A percentile compares a stretch with the other conserved stretches of the same genome.
Evolutionary conservation across 2,888 invertebrate genomes (phyloP).

Genomic region (Lomographa bimaculata): DNA sequence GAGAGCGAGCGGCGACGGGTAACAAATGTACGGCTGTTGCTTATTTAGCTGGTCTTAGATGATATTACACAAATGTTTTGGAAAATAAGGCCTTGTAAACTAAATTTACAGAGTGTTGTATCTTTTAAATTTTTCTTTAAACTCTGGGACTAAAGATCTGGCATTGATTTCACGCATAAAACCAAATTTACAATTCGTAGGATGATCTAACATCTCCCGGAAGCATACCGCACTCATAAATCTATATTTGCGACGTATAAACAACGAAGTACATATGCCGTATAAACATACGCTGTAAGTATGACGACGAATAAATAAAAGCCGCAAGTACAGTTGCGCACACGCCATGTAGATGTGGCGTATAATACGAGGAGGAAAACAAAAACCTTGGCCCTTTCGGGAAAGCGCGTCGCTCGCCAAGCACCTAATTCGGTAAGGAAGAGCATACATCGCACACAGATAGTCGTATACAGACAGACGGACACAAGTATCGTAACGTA

Average conservation of each 20-base stretch:
- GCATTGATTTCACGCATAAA: conserved; percentile 11
- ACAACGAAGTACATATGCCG: conserved; percentile 7
- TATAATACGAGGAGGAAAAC: conserved; percentile 15
- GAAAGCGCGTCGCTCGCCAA: conserved; percentile 34
- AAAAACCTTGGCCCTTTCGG: conserved; percentile 35
- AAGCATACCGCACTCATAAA: conserved; percentile 21
- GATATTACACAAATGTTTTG: too few species aligned
- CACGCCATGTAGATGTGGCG: conserved; percentile 7
- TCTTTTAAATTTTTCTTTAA: too few species aligned
- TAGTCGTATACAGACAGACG: conserved; percentile 13
- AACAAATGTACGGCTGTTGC: background rate
- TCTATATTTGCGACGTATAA: conserved; percentile 18
- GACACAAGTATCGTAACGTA: too few species aligned
- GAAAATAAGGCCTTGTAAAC: too few species aligned
- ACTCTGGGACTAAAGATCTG: too few species aligned
- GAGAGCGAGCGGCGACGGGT: conserved; percentile 5
- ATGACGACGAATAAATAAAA: conserved; percentile 6
- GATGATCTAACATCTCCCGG: conserved; percentile 27
- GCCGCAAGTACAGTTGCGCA: background rate
- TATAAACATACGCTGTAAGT: conserved; percentile 4
- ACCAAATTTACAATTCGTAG: conserved; percentile 9
- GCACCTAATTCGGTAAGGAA: conserved; percentile 39
- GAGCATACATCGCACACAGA: conserved; percentile 27
- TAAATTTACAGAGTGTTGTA: too few species aligned
- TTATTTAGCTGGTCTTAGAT: too few species aligned